A percentile compares a stretch with the other conserved stretches of the same genome.
Conservation (phyloP, 1,140 invertebrate species). For the Ips nitidus region DNA sequence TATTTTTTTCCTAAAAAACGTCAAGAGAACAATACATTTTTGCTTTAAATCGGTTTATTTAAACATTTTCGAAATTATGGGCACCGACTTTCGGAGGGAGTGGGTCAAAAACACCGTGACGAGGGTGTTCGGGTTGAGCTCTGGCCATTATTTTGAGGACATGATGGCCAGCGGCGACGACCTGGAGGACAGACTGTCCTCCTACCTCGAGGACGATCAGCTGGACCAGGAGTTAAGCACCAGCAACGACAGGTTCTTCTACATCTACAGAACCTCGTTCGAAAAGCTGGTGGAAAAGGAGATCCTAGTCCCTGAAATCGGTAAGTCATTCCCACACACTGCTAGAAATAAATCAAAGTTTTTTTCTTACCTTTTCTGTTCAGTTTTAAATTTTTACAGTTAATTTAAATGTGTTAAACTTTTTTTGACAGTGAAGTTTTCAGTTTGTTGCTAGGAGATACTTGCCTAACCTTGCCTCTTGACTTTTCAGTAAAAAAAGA, state of each 20-base stretch:
- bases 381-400: not conserved
- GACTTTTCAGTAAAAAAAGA: conserved; percentile 33
- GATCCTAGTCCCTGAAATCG: conserved; percentile 53
- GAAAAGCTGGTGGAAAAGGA: conserved; percentile 55
- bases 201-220: conserved; percentile 52
- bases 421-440: not conserved
- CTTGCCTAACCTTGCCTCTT: too few species aligned
- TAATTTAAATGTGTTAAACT: too few species aligned
- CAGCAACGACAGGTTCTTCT: conserved; percentile 50
- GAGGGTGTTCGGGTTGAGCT: conserved; percentile 50
- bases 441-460: not conserved
- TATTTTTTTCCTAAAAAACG: conserved; percentile 6
- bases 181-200: conserved; percentile 49
- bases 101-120: conserved; percentile 54
- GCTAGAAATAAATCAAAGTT: too few species aligned
- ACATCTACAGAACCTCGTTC: conserved; percentile 53
- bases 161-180: conserved; percentile 52
- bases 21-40: conserved; percentile 3
- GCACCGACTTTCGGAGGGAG: conserved; percentile 50
- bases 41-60: conserved; percentile 10
- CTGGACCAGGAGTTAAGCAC: conserved; percentile 39
- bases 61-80: conserved; percentile 28
- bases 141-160: conserved; percentile 51
- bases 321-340: conserved; percentile 40
- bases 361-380: conserved; percentile 3